Conservation (phyloP, 2,797 vertebrate species). For the Sebastes taczanowskii region DNA sequence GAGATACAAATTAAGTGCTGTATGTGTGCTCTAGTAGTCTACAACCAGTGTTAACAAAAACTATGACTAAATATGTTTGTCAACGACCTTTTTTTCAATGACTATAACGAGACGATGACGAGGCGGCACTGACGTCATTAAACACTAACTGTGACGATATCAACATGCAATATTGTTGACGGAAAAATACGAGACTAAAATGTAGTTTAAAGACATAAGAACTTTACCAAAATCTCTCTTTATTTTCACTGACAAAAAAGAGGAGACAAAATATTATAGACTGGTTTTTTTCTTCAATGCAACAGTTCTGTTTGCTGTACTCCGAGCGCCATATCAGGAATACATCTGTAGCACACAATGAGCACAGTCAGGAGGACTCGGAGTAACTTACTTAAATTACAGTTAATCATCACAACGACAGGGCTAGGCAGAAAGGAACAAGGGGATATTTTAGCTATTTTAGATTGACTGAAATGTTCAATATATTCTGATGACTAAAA, state of each 20-base stretch:
- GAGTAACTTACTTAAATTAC: neutral
- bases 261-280: neutral
- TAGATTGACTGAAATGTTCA: neutral
- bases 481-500: neutral
- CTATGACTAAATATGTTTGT: too few relatives aligned
- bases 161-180: neutral
- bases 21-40: neutral
- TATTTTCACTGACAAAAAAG: neutral
- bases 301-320: neutral
- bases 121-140: too few relatives aligned
- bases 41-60: neutral
- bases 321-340: neutral
- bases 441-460: neutral
- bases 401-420: neutral
- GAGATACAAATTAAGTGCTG: neutral
- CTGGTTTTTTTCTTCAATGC: too few relatives aligned
- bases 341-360: neutral
- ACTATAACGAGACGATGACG: neutral
- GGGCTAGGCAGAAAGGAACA: neutral
- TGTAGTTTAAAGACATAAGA: neutral
- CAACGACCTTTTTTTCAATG: too few relatives aligned
- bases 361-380: neutral
- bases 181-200: neutral
- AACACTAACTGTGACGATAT: neutral
- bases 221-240: neutral